Base-by-base conservation (phyloP, 2,113 vertebrate genomes). In the Oenanthe melanoleuca region DNA sequence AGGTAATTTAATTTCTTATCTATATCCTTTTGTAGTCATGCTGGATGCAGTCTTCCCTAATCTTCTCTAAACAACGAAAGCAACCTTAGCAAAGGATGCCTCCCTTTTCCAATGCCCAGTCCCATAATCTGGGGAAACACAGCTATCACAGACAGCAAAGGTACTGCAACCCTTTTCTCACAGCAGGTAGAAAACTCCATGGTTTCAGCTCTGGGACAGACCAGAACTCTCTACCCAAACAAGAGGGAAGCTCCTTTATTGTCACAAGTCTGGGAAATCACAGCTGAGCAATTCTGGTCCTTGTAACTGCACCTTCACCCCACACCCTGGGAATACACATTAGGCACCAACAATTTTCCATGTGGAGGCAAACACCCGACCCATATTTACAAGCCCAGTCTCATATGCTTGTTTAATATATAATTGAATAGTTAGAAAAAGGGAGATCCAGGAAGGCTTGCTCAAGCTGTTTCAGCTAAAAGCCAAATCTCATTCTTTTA, bases 401-500 rank as follows among this genome's bases (percentile, higher is more conserved):
- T 88, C 56, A 77, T 52, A 26, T 40, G 33, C 52, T 71, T 83
- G 20, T 83, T 91, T 88, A 49, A 65, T 57, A 86, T 71, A 72
- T 37, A 85, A 56, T 14, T 20, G 34, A 79, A 18, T 50, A 81
- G 61, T 69, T 65, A 84, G 64, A 86, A 80, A 33, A 73, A n/a
- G n/a, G 18, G 25, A 84, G 33, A 56, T 37, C 6, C 37, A 89
- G 31, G 44, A 95, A 94, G 26, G 8, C 23, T 83, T 44, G 44
- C 40, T 86, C 52, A 93, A 23, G 38, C n/a, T 70, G 47, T 61
- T 94, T 90, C 52, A 77, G 61, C 55, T 85, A 61, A 73, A 88
- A 88, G 59, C 22, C 79, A 88, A 83, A 80, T 67, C n/a, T 49
- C 44, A 73, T 83, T 63, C 50, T 88, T 88, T 94, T 13, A 77